Evolutionary conservation across 2,888 invertebrate species (phyloP).

Genomic region (Thymelicus lineola): DNA sequence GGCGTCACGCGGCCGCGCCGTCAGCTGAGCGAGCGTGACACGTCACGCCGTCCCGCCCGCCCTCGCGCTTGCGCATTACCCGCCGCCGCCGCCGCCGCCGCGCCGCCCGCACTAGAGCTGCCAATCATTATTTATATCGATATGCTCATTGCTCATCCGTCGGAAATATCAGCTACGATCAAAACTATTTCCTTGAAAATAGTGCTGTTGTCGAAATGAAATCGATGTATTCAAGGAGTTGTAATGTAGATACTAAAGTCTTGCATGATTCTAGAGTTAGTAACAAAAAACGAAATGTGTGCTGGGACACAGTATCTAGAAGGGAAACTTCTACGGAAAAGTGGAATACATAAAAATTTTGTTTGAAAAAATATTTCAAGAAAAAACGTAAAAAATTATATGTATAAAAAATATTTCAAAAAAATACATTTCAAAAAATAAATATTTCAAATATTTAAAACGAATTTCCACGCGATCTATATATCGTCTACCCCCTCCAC

Average conservation of each 20-base stretch:
- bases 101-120: slow-evolving; percentile 41
- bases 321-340: too few relatives aligned
- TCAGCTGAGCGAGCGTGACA: slow-evolving; percentile 70
- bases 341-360: too few relatives aligned
- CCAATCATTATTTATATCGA: slow-evolving; percentile 42
- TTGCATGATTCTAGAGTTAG: too few relatives aligned
- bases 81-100: slow-evolving; percentile 53
- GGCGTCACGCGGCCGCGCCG: slow-evolving; percentile 69
- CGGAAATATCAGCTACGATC: slow-evolving; percentile 31
- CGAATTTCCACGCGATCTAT: too few relatives aligned
- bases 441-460: too few relatives aligned
- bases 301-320: too few relatives aligned
- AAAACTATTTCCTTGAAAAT: slow-evolving; percentile 30
- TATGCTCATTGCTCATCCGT: slow-evolving; percentile 38
- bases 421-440: too few relatives aligned
- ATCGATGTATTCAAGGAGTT: neutral
- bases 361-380: too few relatives aligned
- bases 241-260: neutral
- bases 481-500: too few relatives aligned
- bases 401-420: too few relatives aligned
- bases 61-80: slow-evolving; percentile 71
- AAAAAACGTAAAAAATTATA: too few relatives aligned
- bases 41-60: slow-evolving; percentile 68
- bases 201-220: slow-evolving; percentile 4
- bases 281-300: too few relatives aligned